Evolutionary conservation across 2,888 invertebrate species (phyloP).

Genomic region (Ennomos fuscantarius): DNA sequence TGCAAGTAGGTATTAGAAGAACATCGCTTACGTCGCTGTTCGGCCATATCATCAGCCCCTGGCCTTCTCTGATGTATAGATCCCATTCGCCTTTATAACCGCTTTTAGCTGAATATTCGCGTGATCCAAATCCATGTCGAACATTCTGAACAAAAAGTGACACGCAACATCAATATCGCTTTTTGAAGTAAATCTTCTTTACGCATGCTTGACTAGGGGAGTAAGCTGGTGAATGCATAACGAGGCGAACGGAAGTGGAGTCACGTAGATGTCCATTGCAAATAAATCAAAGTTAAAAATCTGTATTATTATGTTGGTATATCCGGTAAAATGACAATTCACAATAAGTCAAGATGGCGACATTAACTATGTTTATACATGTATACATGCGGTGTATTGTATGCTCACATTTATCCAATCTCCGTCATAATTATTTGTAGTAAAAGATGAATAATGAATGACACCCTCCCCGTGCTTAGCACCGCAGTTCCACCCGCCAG

Average conservation of each 20-base stretch:
- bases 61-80: conserved; percentile 79
- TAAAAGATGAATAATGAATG: conserved; percentile 63
- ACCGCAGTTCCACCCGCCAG: conserved; percentile 80
- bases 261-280: too few relatives aligned
- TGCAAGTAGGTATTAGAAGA: background rate
- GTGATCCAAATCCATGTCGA: conserved; percentile 70
- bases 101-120: conserved; percentile 68
- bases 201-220: too few relatives aligned
- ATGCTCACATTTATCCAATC: conserved; percentile 68
- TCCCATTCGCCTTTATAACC: conserved; percentile 86
- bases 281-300: too few relatives aligned
- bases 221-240: too few relatives aligned
- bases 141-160: conserved; percentile 60
- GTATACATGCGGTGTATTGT: background rate
- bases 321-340: too few relatives aligned
- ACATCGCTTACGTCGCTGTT: conserved; percentile 82
- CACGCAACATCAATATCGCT: too few relatives aligned
- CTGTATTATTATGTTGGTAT: too few relatives aligned
- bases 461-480: conserved; percentile 73
- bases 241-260: too few relatives aligned
- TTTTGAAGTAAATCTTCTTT: too few relatives aligned
- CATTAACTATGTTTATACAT: too few relatives aligned
- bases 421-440: conserved; percentile 68
- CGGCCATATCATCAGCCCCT: conserved; percentile 86
- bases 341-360: too few relatives aligned